These are phyloP conservation scores for Procambarus virginalis DNA, from an alignment of 1,140 invertebrate species.

Conservation along the genomic window DNA sequence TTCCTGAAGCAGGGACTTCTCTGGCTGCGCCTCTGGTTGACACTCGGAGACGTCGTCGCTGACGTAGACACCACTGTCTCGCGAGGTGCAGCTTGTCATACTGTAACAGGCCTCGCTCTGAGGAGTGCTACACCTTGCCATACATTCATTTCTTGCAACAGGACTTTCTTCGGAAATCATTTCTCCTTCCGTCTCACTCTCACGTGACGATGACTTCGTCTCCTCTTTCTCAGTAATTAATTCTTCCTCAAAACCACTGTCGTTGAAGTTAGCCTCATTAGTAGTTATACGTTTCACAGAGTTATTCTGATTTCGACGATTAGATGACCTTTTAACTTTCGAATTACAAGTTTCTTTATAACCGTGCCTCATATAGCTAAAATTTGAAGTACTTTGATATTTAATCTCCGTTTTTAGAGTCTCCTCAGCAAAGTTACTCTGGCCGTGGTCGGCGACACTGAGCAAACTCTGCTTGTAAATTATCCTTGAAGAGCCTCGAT, in stretches of 20 bases:
- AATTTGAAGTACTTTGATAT: neutral
- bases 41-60: neutral
- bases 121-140: neutral
- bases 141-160: neutral
- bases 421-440: neutral
- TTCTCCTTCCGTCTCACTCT: neutral
- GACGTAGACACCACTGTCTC: constrained; percentile 33
- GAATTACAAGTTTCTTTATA: neutral
- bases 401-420: neutral
- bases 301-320: neutral
- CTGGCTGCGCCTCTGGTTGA: neutral
- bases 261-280: neutral
- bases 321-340: neutral
- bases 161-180: neutral
- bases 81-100: constrained; percentile 16
- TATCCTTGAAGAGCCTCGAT: neutral
- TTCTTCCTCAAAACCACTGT: neutral
- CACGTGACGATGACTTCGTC: neutral
- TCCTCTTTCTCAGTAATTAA: neutral
- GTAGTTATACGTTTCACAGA: neutral
- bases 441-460: neutral
- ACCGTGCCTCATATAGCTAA: neutral
- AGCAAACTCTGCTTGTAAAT: neutral
- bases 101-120: constrained; percentile 29
- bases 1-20: constrained; percentile 24